Percentiles rank a stretch among this genome's conserved stretches.
These are phyloP conservation scores for Alectoris magna DNA, from an alignment of 2,797 vertebrate genomes.

Conservation along the genomic window DNA sequence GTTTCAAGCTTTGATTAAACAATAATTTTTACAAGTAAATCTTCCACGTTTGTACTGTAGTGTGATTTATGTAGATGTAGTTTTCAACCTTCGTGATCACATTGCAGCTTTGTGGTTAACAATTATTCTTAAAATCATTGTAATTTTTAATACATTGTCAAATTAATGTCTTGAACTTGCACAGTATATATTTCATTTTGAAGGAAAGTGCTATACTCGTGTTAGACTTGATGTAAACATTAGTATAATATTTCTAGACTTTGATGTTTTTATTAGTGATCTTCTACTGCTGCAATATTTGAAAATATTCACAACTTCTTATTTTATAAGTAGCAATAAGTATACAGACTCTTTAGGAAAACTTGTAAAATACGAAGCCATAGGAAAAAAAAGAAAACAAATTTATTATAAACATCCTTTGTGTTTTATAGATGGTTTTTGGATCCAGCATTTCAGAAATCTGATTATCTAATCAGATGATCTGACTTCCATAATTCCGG, in stretches of 20 bases:
- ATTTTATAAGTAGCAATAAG: not conserved
- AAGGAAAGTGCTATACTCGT: not conserved
- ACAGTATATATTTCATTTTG: rapidly evolving
- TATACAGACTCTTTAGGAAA: not conserved
- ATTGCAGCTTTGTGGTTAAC: not conserved
- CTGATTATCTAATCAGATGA: not conserved
- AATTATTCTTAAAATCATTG: not conserved
- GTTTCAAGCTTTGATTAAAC: too few species aligned
- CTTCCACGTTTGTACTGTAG: not conserved
- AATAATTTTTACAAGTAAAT: not conserved
- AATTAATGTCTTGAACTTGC: not conserved
- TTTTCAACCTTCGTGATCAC: too few species aligned
- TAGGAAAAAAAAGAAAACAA: not conserved
- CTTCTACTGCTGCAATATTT: not conserved
- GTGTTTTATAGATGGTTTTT: not conserved
- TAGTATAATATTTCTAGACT: not conserved
- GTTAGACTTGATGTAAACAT: not conserved
- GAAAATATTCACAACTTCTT: not conserved
- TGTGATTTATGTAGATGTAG: not conserved
- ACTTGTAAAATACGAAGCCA: not conserved
- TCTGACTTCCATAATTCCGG: not conserved
- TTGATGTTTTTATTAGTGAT: not conserved
- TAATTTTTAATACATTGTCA: not conserved
- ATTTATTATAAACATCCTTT: not conserved
- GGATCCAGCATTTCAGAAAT: not conserved